A percentile compares a stretch with the other conserved stretches of the same genome.
Conservation (phyloP, 2,888 invertebrate species). For the Branchellion lobata region DNA sequence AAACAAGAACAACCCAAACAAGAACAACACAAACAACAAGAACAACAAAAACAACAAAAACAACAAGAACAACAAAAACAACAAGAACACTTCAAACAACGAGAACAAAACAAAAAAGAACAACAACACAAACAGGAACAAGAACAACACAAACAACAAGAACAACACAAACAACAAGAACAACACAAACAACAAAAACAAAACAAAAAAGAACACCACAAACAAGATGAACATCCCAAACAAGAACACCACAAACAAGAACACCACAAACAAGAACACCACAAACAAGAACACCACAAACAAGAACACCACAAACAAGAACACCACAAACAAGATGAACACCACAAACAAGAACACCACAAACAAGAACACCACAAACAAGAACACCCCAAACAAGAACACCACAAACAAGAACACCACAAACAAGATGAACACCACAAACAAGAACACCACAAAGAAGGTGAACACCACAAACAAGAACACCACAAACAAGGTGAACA, state of each 20-base stretch:
- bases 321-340: not conserved
- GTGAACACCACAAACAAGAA: too few species aligned
- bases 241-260: not conserved
- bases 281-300: not conserved
- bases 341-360: not conserved
- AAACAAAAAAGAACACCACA: not conserved
- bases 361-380: too few species aligned
- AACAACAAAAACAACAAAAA: not conserved
- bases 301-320: not conserved
- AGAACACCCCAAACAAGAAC: not conserved
- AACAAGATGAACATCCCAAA: not conserved
- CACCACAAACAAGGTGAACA: too few species aligned
- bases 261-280: not conserved
- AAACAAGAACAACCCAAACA: not conserved
- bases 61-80: not conserved
- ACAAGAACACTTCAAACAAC: not conserved
- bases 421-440: not conserved
- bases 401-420: not conserved
- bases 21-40: not conserved
- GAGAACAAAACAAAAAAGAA: not conserved
- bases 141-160: not conserved
- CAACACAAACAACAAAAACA: slow-evolving; percentile 1
- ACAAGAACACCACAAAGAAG: too few species aligned
- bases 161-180: not conserved
- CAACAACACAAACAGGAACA: not conserved